Percentiles rank a stretch among this genome's conserved stretches.
Evolutionary conservation across 2,113 vertebrate species (phyloP).

Genomic region (Prinia subflava): DNA sequence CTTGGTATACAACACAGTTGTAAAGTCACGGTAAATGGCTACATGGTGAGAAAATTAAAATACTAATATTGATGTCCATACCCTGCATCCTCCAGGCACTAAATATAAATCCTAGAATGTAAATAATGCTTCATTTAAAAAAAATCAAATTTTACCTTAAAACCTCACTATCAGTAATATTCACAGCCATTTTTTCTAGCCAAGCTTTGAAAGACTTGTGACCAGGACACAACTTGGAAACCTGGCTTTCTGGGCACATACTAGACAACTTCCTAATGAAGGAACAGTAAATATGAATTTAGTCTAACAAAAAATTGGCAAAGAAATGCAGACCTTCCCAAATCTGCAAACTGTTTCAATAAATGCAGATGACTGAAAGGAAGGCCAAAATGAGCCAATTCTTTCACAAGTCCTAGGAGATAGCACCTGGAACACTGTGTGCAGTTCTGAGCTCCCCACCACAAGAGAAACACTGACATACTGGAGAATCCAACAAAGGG

Average conservation of each 20-base stretch:
- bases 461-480: not conserved
- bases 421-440: not conserved
- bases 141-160: not conserved
- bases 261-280: not conserved
- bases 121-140: not conserved
- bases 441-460: not conserved
- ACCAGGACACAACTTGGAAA: not conserved
- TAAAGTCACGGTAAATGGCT: not conserved
- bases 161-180: not conserved
- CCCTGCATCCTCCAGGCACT: not conserved
- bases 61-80: not conserved
- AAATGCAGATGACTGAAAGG: not conserved
- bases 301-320: not conserved
- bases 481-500: not conserved
- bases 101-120: not conserved
- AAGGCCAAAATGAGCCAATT: not conserved
- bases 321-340: not conserved
- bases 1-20: fast-evolving
- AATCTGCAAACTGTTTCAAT: not conserved
- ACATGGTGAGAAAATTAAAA: not conserved
- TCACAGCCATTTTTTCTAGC: not conserved
- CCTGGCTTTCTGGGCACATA: not conserved
- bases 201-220: not conserved
- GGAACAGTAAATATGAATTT: not conserved
- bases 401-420: not conserved